Conservation (phyloP, 2,113 vertebrate species). For the Labeo rohita region DNA sequence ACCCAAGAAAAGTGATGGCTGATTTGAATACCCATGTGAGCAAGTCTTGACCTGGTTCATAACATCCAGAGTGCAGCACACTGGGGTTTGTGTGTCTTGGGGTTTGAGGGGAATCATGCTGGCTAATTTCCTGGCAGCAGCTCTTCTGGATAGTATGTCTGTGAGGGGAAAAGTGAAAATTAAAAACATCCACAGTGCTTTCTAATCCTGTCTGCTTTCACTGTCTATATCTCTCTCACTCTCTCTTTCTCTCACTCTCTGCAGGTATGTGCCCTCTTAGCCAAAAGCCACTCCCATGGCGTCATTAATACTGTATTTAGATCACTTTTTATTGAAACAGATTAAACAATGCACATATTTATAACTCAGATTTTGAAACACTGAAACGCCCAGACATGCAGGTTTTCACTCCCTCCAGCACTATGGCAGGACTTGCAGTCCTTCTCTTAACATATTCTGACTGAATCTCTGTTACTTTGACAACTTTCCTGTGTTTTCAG, state of each 20-base stretch:
- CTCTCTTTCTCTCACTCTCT: background rate
- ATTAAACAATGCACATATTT: background rate
- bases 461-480: conserved; percentile 43
- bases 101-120: conserved; percentile 7
- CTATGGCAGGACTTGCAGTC: conserved; percentile 56
- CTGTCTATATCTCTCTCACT: no score
- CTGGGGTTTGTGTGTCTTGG: conserved; percentile 13
- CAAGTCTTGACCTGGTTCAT: conserved; percentile 42
- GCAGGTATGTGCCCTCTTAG: conserved; percentile 4
- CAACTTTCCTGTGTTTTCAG: conserved; percentile 35
- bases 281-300: conserved; percentile 62
- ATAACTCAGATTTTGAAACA: conserved; percentile 56
- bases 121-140: conserved; percentile 19
- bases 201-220: background rate
- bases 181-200: conserved; percentile 51
- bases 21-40: conserved; percentile 37
- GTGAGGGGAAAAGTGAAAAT: conserved; percentile 37
- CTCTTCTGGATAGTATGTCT: conserved; percentile 14
- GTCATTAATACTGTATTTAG: conserved; percentile 51
- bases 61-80: background rate
- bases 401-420: conserved; percentile 66
- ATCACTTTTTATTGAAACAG: background rate
- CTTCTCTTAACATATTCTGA: conserved; percentile 55
- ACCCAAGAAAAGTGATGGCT: conserved; percentile 29
- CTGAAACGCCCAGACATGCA: conserved; percentile 67